Evolutionary conservation across 2,888 invertebrate genomes (phyloP), one percentile per base, ranked within the genome.

Genomic region (Gortyna flavago): DNA sequence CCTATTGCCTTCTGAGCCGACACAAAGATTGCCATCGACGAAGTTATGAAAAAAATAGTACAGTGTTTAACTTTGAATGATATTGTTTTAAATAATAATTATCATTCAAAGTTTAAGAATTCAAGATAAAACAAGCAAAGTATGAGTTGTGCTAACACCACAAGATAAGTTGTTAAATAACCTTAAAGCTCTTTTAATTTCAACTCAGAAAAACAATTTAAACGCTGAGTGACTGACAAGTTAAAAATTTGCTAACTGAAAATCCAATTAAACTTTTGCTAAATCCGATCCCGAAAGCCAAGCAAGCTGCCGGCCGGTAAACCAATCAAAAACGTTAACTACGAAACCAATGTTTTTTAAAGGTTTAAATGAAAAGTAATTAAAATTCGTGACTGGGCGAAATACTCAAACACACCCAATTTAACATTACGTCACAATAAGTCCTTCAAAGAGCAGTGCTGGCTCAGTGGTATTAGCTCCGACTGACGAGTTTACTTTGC

Each of bases 231-330:
- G 76, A 76, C 41, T 69, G 76, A 76, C 41, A 75, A 57, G 59
- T 76, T 65, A 44, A 59, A 64, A 75, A 54, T 59, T 59, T 7
- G 21, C 51, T 68, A 70, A 76, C 81, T 70, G 66, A 66, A 81
- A 79, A 81, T 38, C 51, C 54, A 80, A 80, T 80, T 81, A 38
- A 80, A 81, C 80, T 80, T 80, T 64, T 32, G 32, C 59, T 7
- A 25, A 70, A 77, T 61, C 54, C 29, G 21, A 70, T 48, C 38
- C 44, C 21, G n/a, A 81, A 79, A 66, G 16, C n/a, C 21, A 65
- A 76, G 29, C 44, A 44, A 62, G 11, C 35, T 51, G 16, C 21
- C 16, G 16, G 16, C 21, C 16, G 16, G 44, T 80, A 32, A 44
- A n/a, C 18, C 25, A 69, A 65, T 69, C 48, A 81, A 41, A 59